Evolutionary conservation across 2,888 invertebrate species (phyloP).

Genomic region (Amblyjoppa fuscipennis): DNA sequence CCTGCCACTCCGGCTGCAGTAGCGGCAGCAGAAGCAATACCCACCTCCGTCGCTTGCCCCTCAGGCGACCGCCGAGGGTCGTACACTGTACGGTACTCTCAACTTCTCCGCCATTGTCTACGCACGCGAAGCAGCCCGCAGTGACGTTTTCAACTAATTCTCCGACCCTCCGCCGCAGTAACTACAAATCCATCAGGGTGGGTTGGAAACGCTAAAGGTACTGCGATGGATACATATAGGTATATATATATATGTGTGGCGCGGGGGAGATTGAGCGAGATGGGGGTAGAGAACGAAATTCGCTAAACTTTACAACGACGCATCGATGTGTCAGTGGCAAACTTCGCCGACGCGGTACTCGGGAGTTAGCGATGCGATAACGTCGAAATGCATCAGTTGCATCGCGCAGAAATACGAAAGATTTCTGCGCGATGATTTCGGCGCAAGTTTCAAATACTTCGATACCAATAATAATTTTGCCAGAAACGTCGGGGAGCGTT

Average conservation of each 20-base stretch:
- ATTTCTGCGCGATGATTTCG: too few relatives aligned
- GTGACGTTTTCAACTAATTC: constrained; percentile 73
- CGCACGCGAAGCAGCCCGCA: constrained; percentile 76
- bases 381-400: constrained; percentile 13
- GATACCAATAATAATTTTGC: not conserved
- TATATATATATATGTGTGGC: constrained; percentile 46
- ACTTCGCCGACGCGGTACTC: constrained; percentile 49
- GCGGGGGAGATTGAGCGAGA: constrained; percentile 39
- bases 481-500: not conserved
- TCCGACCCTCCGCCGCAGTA: constrained; percentile 63
- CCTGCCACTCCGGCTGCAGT: constrained; percentile 64
- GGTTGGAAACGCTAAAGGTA: constrained; percentile 44
- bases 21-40: constrained; percentile 41
- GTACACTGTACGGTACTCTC: constrained; percentile 49
- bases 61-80: constrained; percentile 26
- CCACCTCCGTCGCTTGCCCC: constrained; percentile 41
- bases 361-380: constrained; percentile 17
- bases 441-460: not conserved
- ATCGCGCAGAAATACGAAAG: constrained; percentile 7
- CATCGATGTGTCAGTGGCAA: constrained; percentile 57
- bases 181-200: constrained; percentile 63
- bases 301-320: constrained; percentile 52
- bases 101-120: constrained; percentile 75
- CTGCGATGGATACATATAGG: constrained; percentile 43
- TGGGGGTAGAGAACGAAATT: constrained; percentile 41